A percentile compares a stretch with the other conserved stretches of the same genome.
Conservation (phyloP, 2,888 invertebrate genomes). For the Pinctada fucata region DNA sequence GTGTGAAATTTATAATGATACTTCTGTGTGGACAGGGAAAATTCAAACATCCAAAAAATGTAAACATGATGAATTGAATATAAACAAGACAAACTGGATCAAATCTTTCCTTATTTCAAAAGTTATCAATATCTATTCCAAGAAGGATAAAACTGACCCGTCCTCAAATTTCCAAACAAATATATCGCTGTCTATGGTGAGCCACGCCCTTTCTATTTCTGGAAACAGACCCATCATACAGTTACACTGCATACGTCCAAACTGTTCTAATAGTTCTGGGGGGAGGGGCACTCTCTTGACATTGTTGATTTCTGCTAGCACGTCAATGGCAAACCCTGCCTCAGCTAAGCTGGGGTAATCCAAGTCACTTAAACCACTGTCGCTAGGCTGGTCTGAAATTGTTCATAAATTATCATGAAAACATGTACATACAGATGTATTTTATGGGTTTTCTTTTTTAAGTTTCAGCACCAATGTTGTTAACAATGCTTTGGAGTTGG, state of each 20-base stretch:
- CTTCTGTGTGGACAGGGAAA: too few species aligned
- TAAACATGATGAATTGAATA: neutral
- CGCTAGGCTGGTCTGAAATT: slow-evolving; percentile 83
- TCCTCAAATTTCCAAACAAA: slow-evolving; percentile 99
- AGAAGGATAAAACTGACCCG: slow-evolving; percentile 77
- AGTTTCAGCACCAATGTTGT: too few species aligned
- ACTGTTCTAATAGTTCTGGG: slow-evolving; percentile 95
- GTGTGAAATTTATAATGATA: neutral
- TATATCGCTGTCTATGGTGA: slow-evolving; percentile 97
- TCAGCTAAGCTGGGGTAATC: slow-evolving; percentile 90
- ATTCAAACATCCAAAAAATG: neutral
- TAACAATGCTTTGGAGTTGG: too few species aligned
- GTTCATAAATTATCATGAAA: neutral
- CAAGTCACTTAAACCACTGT: slow-evolving; percentile 92
- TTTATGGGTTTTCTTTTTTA: too few species aligned
- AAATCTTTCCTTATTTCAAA: neutral
- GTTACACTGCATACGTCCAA: slow-evolving; percentile 96
- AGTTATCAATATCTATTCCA: neutral
- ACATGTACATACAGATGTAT: too few species aligned
- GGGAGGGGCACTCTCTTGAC: slow-evolving; percentile 92
- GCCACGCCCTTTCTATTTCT: slow-evolving; percentile 96
- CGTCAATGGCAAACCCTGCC: slow-evolving; percentile 83
- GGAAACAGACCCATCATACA: slow-evolving; percentile 98
- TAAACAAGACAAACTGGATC: neutral
- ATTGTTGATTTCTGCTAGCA: slow-evolving; percentile 85